Base-by-base conservation (phyloP, 2,797 vertebrate species). In the Acipenser transmontanus region DNA sequence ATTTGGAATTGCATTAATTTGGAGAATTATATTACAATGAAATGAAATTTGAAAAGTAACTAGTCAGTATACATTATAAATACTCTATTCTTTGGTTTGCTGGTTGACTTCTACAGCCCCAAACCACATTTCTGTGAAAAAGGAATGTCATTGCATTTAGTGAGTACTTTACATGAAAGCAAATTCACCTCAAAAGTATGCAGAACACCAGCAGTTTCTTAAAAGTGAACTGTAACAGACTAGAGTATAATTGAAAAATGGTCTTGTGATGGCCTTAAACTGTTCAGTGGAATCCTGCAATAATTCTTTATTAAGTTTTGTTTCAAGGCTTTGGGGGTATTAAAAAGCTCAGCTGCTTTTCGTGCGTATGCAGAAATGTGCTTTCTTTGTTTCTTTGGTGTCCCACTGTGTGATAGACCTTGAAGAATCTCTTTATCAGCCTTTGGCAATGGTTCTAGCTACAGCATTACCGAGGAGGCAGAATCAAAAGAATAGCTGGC, bases 401-500 rank as follows among this genome's bases (percentile, higher is more conserved):
- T 61, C 14, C 60, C 60, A 61, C 17, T 34, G 17, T 34, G 17
- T 20, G 60, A 17, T 61, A 61, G 60, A 47, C 60, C 60, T 47
- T 61, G 14, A 61, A 34, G 47, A 61, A 61, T 47, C 13, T 61
- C 60, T 14, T 61, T 17, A 61, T 34, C 12, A 34, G 17, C 13
- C 8, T 20, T 34, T 61, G 60, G 20, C 52, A 54, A 54, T 54
- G 17, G 17, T 34, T 8, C 17, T 8, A 47, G 47, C 7, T 9
- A 8, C 60, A 20, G 17, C 17, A 34, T 34, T 61, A 61, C 7
- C 2, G 60, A 61, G 60, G 60, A 34, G 60, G 17, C 52, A 54
- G 52, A 54, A 54, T 61, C 60, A 61, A 9, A 47, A 34, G 60
- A 61, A 34, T 61, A 12, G 13, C 60, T 61, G 47, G 60, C 60